Evolutionary conservation across 2,797 vertebrate species (phyloP), one percentile per base, ranked within the genome.

Genomic region (Phalloptychus januarius): DNA sequence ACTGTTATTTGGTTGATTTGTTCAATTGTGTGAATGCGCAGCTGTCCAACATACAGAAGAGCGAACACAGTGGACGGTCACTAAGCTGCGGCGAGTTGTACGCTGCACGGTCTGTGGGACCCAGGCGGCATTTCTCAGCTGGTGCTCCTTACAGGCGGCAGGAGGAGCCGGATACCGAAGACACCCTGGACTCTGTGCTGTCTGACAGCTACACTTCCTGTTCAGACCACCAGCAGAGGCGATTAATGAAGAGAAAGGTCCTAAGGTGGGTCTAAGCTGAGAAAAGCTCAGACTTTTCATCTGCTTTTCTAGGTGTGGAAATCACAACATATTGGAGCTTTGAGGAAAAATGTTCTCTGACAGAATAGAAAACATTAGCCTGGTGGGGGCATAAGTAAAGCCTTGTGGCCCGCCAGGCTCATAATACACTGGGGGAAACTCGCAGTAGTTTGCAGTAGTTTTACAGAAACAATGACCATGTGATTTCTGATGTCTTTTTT

Each of bases 191-290:
- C 40, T 86, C 86, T 0, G 46, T 65, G 0, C 74, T 86, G 38
- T 75, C 79, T 0, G 79, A 91, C 76, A 91, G 87, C 85, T 85
- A 74, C 69, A 44, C 78, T 0, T 88, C 91, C 5, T 81, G 71
- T 6, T 87, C 87, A 0, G 91, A 90, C 50, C 48, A 36, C 25
- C 87, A 77, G 28, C 81, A 71, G 58, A 90, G 85, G 74, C 84
- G 85, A 25, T 69, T 87, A 71, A 85, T 96, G 82, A 95, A 93
- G 86, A 95, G 95, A 8, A 96, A 96, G 88, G 95, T 96, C 65
- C 83, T 96, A 28, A 93, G 96, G 96, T 96, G 54, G 15, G 25
- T 72, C 23, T 46, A 20, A 18, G 28, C 36, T 38, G 61, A 38
- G 18, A 11, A 38, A 20, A 65, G 36, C 20, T 65, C 1, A 10